A percentile compares a stretch with the other conserved stretches of the same genome.
Conservation (phyloP, 2,797 vertebrate genomes). For the Psittacula derbiana region DNA sequence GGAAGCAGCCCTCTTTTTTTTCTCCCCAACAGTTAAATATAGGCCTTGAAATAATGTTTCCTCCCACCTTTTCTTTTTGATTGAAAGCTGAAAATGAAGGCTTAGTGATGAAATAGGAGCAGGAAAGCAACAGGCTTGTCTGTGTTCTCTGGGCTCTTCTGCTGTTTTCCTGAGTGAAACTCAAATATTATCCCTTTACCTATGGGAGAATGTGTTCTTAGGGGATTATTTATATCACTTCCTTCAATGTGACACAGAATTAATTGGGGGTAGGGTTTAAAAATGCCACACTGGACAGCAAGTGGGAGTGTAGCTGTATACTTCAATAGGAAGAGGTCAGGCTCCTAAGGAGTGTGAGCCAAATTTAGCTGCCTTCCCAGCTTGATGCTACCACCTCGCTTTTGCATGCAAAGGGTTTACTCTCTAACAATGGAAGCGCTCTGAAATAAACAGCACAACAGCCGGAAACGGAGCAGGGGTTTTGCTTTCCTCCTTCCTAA, state of each 20-base stretch:
- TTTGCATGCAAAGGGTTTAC: not conserved
- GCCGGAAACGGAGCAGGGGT: not conserved
- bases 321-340: not conserved
- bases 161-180: not conserved
- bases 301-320: not conserved
- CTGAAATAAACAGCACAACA: conserved; percentile 12
- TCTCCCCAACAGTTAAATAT: not conserved
- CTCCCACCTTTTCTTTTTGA: not conserved
- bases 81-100: not conserved
- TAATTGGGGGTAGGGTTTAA: not conserved
- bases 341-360: not conserved
- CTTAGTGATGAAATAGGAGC: not conserved
- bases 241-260: rapidly evolving
- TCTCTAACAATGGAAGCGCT: not conserved
- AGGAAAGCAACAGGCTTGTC: not conserved
- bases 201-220: not conserved
- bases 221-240: not conserved
- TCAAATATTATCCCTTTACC: not conserved
- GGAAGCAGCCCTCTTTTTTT: not conserved
- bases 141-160: not conserved
- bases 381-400: not conserved
- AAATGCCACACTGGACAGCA: rapidly evolving
- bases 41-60: not conserved
- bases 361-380: not conserved
- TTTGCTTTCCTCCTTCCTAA: not conserved